Base-by-base conservation (phyloP, 2,888 invertebrate species). In the Tetropium fuscum region DNA sequence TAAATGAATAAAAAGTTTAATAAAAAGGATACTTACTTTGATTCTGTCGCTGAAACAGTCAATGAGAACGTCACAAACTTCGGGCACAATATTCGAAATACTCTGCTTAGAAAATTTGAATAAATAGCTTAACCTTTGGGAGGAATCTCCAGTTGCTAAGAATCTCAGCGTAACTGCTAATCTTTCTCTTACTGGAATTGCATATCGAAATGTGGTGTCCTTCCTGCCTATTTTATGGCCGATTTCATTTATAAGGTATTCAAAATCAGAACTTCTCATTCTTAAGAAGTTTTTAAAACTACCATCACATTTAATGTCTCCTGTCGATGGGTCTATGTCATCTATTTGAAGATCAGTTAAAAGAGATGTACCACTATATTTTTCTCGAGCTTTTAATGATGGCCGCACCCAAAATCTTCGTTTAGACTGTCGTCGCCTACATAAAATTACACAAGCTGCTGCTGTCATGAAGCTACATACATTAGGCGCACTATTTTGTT, bases 241-340 rank as follows among this genome's bases (percentile, higher is more conserved):
- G 45, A 58, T 58, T 58, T 53, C 20, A 53, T 58, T 53, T 53
- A 58, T 58, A 20, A 53, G 58, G 47, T 53, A 58, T 53, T 53
- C 53, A 43, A 58, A 58, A 53, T 58, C 58, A 53, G 41, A 34
- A 53, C 58, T 45, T 47, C 13, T 53, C 36, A 58, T 53, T 22
- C 53, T n/a, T n/a, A n/a, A n/a, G n/a, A n/a, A n/a, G n/a, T n/a
- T n/a, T n/a, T n/a, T n/a, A n/a, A n/a, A n/a, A n/a, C n/a, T n/a
- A 57, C 49, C 22, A 55, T 60, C 55, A 60, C 51, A 54, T 54
- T 43, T 27, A 47, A 59, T 54, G 48, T 59, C 54, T 32, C 59
- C 59, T 32, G 48, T 54, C 41, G 16, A 59, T 55, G 55, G 55
- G 34, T 60, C 38, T 51, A 47, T 30, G 34, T 56, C 53, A 53